phyloP scores from a whole-genome alignment of 2,888 invertebrate genomes.

The Cistogaster globosa region DNA sequence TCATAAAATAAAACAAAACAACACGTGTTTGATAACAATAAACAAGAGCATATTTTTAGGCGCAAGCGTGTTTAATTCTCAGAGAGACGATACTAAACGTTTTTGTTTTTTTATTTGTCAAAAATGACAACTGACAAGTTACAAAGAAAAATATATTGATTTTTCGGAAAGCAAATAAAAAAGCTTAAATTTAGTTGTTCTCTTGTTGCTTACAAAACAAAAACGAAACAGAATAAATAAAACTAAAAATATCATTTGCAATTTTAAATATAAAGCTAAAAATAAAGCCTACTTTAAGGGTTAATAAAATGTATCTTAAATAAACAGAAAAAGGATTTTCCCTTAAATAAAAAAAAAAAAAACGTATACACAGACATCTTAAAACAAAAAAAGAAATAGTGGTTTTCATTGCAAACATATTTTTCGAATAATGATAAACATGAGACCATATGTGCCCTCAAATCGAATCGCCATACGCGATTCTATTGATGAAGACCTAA shows the following conservation, averaged over 20 bases:
- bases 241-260: neutral
- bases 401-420: conserved; percentile 16
- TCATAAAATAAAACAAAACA: conserved; percentile 8
- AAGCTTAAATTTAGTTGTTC: conserved; percentile 6
- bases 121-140: conserved; percentile 47
- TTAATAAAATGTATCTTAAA: neutral
- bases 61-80: conserved; percentile 53
- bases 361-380: no score
- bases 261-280: conserved; percentile 11
- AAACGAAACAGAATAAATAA: conserved; percentile 4
- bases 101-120: conserved; percentile 50
- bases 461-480: conserved; percentile 87
- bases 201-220: conserved; percentile 43
- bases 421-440: conserved; percentile 80
- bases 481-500: conserved; percentile 88
- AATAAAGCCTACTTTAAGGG: conserved; percentile 29
- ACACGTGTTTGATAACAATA: conserved; percentile 64
- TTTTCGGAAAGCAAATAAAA: conserved; percentile 51
- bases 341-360: conserved; percentile 4
- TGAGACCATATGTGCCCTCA: conserved; percentile 86
- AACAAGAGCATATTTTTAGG: conserved; percentile 38
- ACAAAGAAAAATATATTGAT: conserved; percentile 67
- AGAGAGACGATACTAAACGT: neutral
- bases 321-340: neutral
- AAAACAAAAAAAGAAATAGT: conserved; percentile 9